Evolutionary conservation across 1,140 invertebrate genomes (phyloP), one percentile per base, ranked within the genome.

Genomic region (Acromyrmex heyeri): DNA sequence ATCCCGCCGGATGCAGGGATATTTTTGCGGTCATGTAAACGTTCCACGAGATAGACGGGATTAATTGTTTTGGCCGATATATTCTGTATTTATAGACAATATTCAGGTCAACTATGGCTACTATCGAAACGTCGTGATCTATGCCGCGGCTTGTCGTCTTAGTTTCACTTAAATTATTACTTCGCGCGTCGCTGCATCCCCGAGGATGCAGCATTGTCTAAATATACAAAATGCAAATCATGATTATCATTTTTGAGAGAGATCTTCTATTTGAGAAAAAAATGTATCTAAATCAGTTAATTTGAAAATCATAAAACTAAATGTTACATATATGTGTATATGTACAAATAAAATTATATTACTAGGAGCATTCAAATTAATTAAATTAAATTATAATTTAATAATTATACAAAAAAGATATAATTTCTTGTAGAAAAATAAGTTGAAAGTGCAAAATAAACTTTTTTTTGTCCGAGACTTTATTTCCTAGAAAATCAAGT

Each of bases 131-230:
- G 10, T 62, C 30, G 55, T 50, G 14, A 90, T 87, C 72, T 85
- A 30, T 59, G 44, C 14, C 21, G 7, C 27, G 16, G 64, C 59
- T 55, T 27, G 24, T 21, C n/a, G 69, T 72, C 44, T 73, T 86
- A 90, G 88, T 90, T 90, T 90, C 88, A 90, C 89, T 87, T 69
- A 88, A 90, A 91, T 91, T 90, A 73, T 91, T 90, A 73, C 89
- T 88, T 90, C 72, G 82, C 90, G 89, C 88, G 21, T 86, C 86
- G 86, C 38, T 91, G 76, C 87, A 90, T 88, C 53, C 67, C 34
- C 61, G 34, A 61, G 12, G n/a, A 76, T 24, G 24, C 5, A 21
- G 48, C 21, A 70, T 81, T 81, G 65, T 81, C 30, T 12, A 38
- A n/a, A 10, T 34, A 27, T 67, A 44, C n/a, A n/a, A 79, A 62